Conservation (phyloP, 35 echinoderm and acorn worm genomes). For the Holothuria glaberrima region DNA sequence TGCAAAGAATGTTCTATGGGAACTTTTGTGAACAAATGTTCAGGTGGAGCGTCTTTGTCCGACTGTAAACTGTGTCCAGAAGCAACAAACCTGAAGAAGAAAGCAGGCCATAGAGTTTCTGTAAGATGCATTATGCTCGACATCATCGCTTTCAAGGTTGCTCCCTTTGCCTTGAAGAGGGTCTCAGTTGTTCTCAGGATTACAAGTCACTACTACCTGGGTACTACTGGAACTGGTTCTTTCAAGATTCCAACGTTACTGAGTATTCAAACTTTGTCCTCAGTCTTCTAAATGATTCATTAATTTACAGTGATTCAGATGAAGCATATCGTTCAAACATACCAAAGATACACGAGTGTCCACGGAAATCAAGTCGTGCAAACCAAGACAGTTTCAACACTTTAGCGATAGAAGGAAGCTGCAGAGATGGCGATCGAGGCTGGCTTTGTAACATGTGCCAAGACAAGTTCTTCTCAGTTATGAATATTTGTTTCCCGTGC, state of each 20-base stretch:
- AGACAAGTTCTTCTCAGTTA: neutral
- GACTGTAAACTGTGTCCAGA: slow-evolving; percentile 60
- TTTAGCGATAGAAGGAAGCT: neutral
- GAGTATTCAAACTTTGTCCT: slow-evolving; percentile 17
- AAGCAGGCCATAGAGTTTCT: slow-evolving; percentile 52
- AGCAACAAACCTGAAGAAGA: slow-evolving; percentile 24
- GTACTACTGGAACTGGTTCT: slow-evolving; percentile 58
- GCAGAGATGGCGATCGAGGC: neutral
- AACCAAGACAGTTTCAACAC: too few relatives aligned
- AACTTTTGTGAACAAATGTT: slow-evolving; percentile 38
- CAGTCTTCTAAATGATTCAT: neutral
- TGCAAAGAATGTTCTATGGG: slow-evolving; percentile 48
- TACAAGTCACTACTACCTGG: slow-evolving; percentile 37
- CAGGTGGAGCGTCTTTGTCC: neutral
- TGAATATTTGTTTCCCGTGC: neutral
- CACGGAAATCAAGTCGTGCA: too few relatives aligned
- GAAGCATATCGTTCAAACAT: too few relatives aligned
- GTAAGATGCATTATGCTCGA: slow-evolving; percentile 35
- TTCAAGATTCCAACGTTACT: neutral
- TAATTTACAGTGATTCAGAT: too few relatives aligned
- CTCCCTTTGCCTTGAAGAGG: slow-evolving; percentile 36
- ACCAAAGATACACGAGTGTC: too few relatives aligned
- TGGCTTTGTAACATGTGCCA: slow-evolving; percentile 1
- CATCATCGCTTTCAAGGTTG: slow-evolving; percentile 40
- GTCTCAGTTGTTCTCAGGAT: slow-evolving; percentile 42